Conservation (phyloP, 2,888 invertebrate species). For the Sphecodes monilicornis region DNA sequence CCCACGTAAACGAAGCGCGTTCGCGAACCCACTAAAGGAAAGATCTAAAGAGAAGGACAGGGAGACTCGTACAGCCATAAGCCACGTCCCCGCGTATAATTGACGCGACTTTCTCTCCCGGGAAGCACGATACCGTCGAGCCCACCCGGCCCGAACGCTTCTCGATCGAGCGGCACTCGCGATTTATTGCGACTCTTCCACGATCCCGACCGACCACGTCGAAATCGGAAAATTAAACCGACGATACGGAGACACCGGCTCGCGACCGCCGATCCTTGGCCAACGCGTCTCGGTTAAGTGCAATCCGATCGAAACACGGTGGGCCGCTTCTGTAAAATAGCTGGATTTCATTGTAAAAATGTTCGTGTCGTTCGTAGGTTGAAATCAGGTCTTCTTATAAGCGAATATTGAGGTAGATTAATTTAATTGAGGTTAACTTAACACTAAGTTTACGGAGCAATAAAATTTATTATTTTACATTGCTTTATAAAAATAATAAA, state of each 20-base stretch:
- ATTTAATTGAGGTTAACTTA: too few relatives aligned
- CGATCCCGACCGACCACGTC: neutral
- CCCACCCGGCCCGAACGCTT: slow-evolving; percentile 56
- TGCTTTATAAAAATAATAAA: too few relatives aligned
- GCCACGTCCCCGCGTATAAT: slow-evolving; percentile 66
- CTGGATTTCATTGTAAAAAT: too few relatives aligned
- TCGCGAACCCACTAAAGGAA: slow-evolving; percentile 11
- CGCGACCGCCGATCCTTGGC: neutral
- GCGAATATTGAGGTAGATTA: too few relatives aligned
- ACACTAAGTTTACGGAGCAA: too few relatives aligned
- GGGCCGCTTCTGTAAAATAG: too few relatives aligned
- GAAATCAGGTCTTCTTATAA: too few relatives aligned
- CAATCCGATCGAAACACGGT: too few relatives aligned
- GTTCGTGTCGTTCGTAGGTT: too few relatives aligned
- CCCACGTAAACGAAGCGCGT: slow-evolving; percentile 52
- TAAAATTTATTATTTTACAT: too few relatives aligned
- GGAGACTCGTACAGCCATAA: slow-evolving; percentile 60
- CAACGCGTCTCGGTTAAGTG: neutral
- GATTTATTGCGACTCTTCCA: slow-evolving; percentile 35
- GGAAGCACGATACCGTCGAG: slow-evolving; percentile 68
- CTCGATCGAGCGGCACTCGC: slow-evolving; percentile 29
- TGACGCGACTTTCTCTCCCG: slow-evolving; percentile 74
- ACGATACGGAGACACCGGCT: slow-evolving; percentile 8
- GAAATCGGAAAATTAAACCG: slow-evolving; percentile 46
- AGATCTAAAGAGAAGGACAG: neutral